These are phyloP conservation scores for Leptinotarsa juncta DNA, from an alignment of 2,888 invertebrate species.

Conservation along the genomic window DNA sequence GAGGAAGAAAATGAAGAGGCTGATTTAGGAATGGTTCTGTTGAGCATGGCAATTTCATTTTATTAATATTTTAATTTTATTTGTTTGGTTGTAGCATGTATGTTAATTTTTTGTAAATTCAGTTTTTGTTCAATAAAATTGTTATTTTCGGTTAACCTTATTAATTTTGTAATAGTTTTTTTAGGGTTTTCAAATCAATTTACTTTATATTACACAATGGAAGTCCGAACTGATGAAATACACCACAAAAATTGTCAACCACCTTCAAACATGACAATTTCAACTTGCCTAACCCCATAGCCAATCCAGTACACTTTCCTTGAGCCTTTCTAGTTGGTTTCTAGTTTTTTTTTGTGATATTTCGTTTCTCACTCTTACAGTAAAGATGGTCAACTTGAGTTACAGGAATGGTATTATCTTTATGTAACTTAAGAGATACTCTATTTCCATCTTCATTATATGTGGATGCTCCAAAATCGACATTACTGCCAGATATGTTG, in stretches of 20 bases:
- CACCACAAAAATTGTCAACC: too few relatives aligned
- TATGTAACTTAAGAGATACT: background rate
- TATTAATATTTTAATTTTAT: too few relatives aligned
- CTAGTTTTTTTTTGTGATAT: conserved; percentile 7
- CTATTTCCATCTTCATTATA: background rate
- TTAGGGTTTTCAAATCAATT: too few relatives aligned
- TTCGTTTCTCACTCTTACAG: background rate
- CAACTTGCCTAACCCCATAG: background rate
- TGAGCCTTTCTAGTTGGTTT: conserved; percentile 8
- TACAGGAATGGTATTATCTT: conserved; percentile 2
- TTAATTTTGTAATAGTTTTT: too few relatives aligned
- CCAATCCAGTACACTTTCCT: background rate
- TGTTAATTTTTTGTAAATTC: too few relatives aligned
- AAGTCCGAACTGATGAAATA: too few relatives aligned
- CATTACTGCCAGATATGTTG: background rate
- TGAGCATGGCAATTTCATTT: conserved; percentile 7
- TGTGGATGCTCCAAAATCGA: conserved; percentile 1
- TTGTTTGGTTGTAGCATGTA: too few relatives aligned
- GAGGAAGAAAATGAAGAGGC: background rate
- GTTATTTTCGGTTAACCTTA: too few relatives aligned
- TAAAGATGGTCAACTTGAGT: conserved; percentile 1
- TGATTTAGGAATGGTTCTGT: conserved; percentile 8
- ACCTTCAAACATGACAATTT: too few relatives aligned
- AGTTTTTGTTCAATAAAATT: too few relatives aligned
- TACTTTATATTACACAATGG: too few relatives aligned